These are phyloP conservation scores for Porites divaricata DNA, from an alignment of 92 coral and sea anemone genomes.

Conservation along the genomic window DNA sequence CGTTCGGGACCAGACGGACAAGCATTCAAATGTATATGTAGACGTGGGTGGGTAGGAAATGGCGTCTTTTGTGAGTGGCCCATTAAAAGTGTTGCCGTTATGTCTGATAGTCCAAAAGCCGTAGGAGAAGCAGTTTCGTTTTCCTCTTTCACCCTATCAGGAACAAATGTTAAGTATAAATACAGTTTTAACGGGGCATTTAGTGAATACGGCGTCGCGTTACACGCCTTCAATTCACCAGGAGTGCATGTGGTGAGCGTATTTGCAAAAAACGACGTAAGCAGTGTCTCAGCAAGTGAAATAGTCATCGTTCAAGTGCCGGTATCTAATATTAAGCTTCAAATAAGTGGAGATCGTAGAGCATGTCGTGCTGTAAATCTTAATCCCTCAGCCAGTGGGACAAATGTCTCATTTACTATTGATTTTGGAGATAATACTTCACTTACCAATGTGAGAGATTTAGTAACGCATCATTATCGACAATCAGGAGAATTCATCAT, in stretches of 20 bases:
- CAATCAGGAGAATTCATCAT: conserved; percentile 49
- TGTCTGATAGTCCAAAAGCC: conserved; percentile 63
- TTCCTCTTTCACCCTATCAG: conserved; percentile 55
- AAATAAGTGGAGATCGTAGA: conserved; percentile 41
- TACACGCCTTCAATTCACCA: conserved; percentile 42
- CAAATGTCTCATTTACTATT: conserved; percentile 55
- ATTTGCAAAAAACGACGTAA: conserved; percentile 57
- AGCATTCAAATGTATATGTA: conserved; percentile 61
- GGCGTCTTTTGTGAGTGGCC: conserved; percentile 60
- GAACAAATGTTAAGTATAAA: conserved; percentile 63
- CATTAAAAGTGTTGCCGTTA: conserved; percentile 54
- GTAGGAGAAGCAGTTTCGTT: conserved; percentile 58
- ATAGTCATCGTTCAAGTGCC: conserved; percentile 51
- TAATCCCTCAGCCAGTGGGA: conserved; percentile 47
- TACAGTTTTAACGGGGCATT: conserved; percentile 45
- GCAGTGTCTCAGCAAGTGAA: conserved; percentile 28
- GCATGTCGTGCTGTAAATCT: conserved; percentile 54
- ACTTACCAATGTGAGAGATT: conserved; percentile 11
- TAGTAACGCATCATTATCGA: conserved; percentile 37
- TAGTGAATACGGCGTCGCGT: conserved; percentile 43
- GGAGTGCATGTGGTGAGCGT: conserved; percentile 41
- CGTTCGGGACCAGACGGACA: conserved; percentile 55
- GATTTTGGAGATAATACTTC: conserved; percentile 62
- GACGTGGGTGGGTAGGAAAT: conserved; percentile 65
- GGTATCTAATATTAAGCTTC: conserved; percentile 45